Base-by-base conservation (phyloP, 2,888 invertebrate species). In the Brachynemurus nebulosus region DNA sequence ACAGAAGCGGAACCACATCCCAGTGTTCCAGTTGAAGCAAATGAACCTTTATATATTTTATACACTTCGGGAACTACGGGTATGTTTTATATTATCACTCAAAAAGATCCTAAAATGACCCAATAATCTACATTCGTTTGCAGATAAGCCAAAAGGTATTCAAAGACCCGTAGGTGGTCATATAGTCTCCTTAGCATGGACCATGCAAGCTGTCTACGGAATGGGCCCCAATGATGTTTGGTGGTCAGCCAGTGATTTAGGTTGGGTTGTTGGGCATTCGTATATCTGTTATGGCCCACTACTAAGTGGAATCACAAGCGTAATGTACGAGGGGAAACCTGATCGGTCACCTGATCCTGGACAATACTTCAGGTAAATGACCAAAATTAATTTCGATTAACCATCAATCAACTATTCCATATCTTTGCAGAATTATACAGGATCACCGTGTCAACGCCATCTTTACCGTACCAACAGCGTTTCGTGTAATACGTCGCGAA, bases 181-280 rank as follows among this genome's bases (percentile, higher is more conserved):
- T 56, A 77, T 93, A 30, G 91, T 84, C 0, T 78, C 80, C 0
- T 65, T 95, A 4, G 78, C 84, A 57, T 93, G 91, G 82, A 76
- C 84, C 0, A 81, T 95, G 80, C 75, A 74, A 49, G 71, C 74
- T 0, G 74, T 92, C 35, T 95, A 92, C 56, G 90, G 85, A 1
- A 69, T 89, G 57, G 70, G 73, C 33, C 72, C 75, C 6, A 77
- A 80, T 9, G 89, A 91, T 16, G 76, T 81, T 21, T 93, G 92
- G 80, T 95, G 92, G 90, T 81, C 84, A 11, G 88, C 89, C 0
- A 92, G 92, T 33, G 85, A 85, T 57, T 71, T 86, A 42, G 90
- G 90, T 9, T 90, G 90, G 90, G 92, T 93, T 1, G 92, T 93
- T 1, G 93, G 93, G 0, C 92, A 91, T 59, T 92, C 91, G 0